A percentile compares a stretch with the other conserved stretches of the same genome.
Conservation (phyloP, 2,113 vertebrate species). For the Ptilonorhynchus violaceus region DNA sequence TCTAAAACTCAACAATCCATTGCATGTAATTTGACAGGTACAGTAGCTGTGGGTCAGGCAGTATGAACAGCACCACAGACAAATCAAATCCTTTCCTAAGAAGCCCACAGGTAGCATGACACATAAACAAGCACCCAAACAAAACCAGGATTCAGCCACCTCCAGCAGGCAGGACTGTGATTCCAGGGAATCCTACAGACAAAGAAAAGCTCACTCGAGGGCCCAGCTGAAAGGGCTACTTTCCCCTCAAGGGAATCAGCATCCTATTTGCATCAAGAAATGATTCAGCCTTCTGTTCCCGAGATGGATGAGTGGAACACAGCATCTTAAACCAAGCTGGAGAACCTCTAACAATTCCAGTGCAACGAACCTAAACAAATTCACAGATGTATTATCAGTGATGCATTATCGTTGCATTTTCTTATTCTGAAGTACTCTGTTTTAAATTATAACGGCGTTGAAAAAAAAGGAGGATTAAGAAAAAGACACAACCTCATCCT, state of each 20-base stretch:
- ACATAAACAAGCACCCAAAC: background rate
- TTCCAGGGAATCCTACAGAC: background rate
- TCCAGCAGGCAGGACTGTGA: background rate
- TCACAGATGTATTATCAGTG: background rate
- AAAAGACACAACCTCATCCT: background rate
- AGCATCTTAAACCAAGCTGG: background rate
- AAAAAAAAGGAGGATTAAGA: background rate
- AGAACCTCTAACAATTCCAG: background rate
- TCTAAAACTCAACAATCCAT: background rate
- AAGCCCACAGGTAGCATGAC: background rate
- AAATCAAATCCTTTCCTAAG: background rate
- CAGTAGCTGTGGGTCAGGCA: background rate
- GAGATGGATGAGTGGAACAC: background rate
- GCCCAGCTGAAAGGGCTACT: background rate
- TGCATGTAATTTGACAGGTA: background rate
- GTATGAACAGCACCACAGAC: background rate
- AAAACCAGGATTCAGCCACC: accelerated
- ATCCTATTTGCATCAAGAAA: background rate
- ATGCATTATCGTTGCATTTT: accelerated
- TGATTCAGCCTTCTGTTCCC: background rate
- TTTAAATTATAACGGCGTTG: background rate
- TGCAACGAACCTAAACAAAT: background rate
- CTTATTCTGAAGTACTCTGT: background rate
- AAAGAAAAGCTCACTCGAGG: background rate
- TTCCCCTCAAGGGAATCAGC: background rate